phyloP scores from a whole-genome alignment of 2,797 vertebrate species.

The Acipenser transmontanus region DNA sequence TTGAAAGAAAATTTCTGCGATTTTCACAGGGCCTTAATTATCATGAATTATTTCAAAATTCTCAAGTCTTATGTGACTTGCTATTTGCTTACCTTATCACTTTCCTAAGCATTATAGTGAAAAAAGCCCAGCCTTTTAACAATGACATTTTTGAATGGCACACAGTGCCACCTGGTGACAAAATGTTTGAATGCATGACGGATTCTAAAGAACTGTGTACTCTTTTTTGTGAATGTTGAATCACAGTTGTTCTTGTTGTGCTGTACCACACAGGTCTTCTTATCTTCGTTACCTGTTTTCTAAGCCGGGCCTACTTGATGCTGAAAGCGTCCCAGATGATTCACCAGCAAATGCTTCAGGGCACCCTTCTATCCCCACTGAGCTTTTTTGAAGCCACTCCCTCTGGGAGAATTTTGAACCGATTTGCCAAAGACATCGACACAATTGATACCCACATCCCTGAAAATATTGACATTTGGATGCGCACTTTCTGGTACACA shows the following conservation, averaged over 20 bases:
- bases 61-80: too few species aligned
- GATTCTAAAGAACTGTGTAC: background rate
- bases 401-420: conserved; percentile 66
- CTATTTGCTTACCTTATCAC: too few species aligned
- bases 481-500: conserved; percentile 78
- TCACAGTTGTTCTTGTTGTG: conserved; percentile 25
- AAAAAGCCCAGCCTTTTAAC: too few species aligned
- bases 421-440: conserved; percentile 75
- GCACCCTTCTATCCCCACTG: conserved; percentile 65
- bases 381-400: conserved; percentile 70
- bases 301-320: conserved; percentile 64
- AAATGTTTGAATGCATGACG: too few species aligned
- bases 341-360: conserved; percentile 62
- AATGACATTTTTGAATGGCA: too few species aligned
- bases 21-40: too few species aligned
- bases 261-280: conserved; percentile 57
- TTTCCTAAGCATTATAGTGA: too few species aligned
- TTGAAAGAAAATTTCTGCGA: too few species aligned
- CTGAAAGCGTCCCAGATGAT: conserved; percentile 57
- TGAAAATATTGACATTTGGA: conserved; percentile 75
- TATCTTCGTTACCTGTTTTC: conserved; percentile 59
- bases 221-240: background rate
- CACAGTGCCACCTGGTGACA: too few species aligned
- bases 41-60: too few species aligned
- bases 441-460: conserved; percentile 66